A percentile compares a stretch with the other conserved stretches of the same genome.
Evolutionary conservation across 2,888 invertebrate genomes (phyloP).

Genomic region (Harpalus rufipes): DNA sequence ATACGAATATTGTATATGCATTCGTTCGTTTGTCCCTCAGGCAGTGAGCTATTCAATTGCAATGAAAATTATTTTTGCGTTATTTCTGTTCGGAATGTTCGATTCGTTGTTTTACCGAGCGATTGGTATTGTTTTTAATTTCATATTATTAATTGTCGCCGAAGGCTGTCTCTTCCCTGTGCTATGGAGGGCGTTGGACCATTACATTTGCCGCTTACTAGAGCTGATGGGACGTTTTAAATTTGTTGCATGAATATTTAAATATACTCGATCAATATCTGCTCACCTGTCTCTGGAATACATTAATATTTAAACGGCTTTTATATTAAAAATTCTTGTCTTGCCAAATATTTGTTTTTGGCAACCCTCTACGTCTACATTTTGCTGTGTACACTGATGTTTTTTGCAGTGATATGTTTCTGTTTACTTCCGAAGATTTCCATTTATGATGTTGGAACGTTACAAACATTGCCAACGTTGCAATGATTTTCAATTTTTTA

Average conservation of each 20-base stretch:
- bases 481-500: background rate
- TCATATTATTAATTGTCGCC: constrained; percentile 60
- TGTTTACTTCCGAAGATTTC: constrained; percentile 24
- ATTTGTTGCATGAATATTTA: constrained; percentile 66
- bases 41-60: background rate
- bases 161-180: background rate
- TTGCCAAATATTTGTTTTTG: constrained; percentile 58
- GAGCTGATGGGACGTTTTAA: constrained; percentile 58
- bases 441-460: constrained; percentile 9
- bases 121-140: constrained; percentile 55
- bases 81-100: background rate
- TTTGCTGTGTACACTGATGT: constrained; percentile 39
- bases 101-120: constrained; percentile 39
- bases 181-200: constrained; percentile 18
- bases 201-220: constrained; percentile 22
- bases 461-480: background rate
- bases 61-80: constrained; percentile 20
- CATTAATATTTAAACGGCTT: constrained; percentile 57
- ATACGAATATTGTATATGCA: constrained; percentile 3
- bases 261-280: constrained; percentile 64
- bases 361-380: constrained; percentile 15
- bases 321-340: constrained; percentile 62
- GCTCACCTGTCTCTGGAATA: constrained; percentile 63
- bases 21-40: background rate
- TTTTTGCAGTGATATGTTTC: constrained; percentile 46